Conservation (phyloP, 2,888 invertebrate genomes). For the Eremobia ochroleuca region DNA sequence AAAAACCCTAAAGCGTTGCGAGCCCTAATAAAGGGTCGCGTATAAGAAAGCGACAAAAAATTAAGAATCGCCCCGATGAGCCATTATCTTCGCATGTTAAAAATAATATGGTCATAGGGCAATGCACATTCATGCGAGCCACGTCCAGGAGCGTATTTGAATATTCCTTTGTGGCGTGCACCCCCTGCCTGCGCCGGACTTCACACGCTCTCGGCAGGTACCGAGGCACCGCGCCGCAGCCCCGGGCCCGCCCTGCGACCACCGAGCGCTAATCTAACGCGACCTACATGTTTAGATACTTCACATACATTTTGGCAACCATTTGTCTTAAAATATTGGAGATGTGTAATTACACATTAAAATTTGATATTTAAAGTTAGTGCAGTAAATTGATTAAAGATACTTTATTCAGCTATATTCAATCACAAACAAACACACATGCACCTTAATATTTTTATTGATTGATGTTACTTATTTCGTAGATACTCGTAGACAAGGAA, state of each 20-base stretch:
- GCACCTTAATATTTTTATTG: neutral
- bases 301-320: neutral
- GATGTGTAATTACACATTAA: neutral
- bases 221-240: constrained; percentile 72
- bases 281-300: constrained; percentile 66
- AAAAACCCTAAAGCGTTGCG: constrained; percentile 89
- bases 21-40: constrained; percentile 86
- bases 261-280: constrained; percentile 61
- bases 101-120: constrained; percentile 91
- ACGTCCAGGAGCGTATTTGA: constrained; percentile 90
- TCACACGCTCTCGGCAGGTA: constrained; percentile 88
- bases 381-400: neutral
- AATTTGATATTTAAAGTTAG: neutral
- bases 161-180: constrained; percentile 83
- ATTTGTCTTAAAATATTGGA: neutral
- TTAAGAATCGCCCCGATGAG: constrained; percentile 91
- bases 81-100: constrained; percentile 90
- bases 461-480: neutral
- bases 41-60: constrained; percentile 88
- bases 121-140: constrained; percentile 89
- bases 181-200: constrained; percentile 88
- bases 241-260: constrained; percentile 66
- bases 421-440: neutral
- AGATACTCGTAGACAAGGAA: neutral
- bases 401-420: neutral